A percentile compares a stretch with the other conserved stretches of the same genome.
Conservation (phyloP, 2,888 invertebrate species). For the Drosophila sordidula region DNA sequence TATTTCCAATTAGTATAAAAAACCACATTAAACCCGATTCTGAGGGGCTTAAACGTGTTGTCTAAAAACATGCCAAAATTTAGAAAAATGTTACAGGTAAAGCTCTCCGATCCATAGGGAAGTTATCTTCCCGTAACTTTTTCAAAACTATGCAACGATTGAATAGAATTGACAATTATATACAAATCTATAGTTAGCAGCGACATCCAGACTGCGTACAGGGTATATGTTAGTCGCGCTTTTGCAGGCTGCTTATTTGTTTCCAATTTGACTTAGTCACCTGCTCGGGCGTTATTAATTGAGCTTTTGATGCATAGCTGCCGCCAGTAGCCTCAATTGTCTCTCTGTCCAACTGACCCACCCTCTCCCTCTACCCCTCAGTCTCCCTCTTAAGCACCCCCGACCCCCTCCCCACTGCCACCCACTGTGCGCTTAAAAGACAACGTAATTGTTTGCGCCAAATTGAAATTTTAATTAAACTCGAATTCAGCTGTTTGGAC, state of each 20-base stretch:
- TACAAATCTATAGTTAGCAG: too few relatives aligned
- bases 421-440: constrained; percentile 50
- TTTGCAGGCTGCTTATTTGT: constrained; percentile 5
- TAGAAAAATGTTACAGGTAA: too few relatives aligned
- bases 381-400: too few relatives aligned
- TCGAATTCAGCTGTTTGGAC: constrained; percentile 16
- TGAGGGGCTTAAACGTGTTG: too few relatives aligned
- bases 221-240: constrained; percentile 2
- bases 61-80: too few relatives aligned
- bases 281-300: constrained; percentile 73
- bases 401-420: not conserved
- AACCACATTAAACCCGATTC: too few relatives aligned
- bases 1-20: too few relatives aligned
- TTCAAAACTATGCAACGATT: too few relatives aligned
- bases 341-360: constrained; percentile 14
- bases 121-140: too few relatives aligned
- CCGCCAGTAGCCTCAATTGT: constrained; percentile 55
- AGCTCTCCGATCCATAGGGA: too few relatives aligned
- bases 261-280: constrained; percentile 59
- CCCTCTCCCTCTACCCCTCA: not conserved
- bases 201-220: not conserved
- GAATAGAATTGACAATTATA: too few relatives aligned
- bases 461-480: constrained; percentile 74
- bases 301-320: constrained; percentile 65
- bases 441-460: constrained; percentile 53